Percentiles rank a stretch among this genome's conserved stretches.
These are phyloP conservation scores for Callosobruchus maculatus DNA, from an alignment of 2,888 invertebrate genomes.

Conservation along the genomic window DNA sequence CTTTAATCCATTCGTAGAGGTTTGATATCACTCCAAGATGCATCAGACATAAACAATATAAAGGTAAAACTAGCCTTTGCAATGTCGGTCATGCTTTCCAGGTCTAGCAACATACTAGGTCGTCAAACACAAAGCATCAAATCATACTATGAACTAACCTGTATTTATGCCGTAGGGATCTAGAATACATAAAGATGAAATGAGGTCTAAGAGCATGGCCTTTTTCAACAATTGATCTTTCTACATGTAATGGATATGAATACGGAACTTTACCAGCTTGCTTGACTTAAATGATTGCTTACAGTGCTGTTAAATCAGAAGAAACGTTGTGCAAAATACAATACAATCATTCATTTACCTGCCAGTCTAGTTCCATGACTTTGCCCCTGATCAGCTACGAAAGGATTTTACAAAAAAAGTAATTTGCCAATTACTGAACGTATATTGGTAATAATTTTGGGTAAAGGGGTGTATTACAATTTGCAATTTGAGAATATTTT, in stretches of 20 bases:
- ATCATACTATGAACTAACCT: background rate
- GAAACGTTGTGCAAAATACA: conserved; percentile 37
- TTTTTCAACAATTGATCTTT: background rate
- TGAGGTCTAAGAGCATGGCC: background rate
- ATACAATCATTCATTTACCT: conserved; percentile 43
- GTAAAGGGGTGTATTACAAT: conserved; percentile 54
- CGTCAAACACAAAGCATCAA: background rate
- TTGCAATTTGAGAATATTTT: background rate
- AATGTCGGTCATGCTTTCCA: too few relatives aligned
- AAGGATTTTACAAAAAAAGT: background rate
- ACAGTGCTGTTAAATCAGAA: conserved; percentile 22
- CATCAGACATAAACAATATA: too few relatives aligned
- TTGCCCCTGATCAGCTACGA: conserved; percentile 51
- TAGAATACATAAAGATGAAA: background rate
- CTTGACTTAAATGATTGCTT: background rate
- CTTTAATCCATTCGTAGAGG: too few relatives aligned
- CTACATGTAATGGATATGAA: too few relatives aligned
- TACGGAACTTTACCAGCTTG: too few relatives aligned
- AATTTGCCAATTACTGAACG: conserved; percentile 49
- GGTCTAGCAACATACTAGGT: too few relatives aligned
- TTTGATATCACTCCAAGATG: too few relatives aligned
- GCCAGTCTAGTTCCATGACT: conserved; percentile 54
- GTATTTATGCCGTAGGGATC: background rate
- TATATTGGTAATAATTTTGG: too few relatives aligned
- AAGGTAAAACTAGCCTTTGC: too few relatives aligned